phyloP scores from a whole-genome alignment of 2,113 vertebrate species.

The Clarias gariepinus region DNA sequence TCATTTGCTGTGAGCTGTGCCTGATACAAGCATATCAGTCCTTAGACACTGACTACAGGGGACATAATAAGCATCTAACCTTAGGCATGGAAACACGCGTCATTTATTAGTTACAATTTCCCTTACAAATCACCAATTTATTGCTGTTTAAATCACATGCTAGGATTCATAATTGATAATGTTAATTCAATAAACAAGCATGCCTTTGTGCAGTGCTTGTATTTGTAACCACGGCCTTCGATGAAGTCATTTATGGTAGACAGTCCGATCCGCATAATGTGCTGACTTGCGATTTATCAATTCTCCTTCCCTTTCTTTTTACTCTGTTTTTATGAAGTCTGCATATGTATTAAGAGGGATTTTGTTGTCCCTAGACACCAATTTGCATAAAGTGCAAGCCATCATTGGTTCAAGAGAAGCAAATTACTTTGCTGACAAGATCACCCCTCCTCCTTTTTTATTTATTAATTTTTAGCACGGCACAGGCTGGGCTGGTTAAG shows the following conservation, averaged over 20 bases:
- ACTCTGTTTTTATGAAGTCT: constrained; percentile 86
- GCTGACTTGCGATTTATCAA: constrained; percentile 85
- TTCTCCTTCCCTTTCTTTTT: constrained; percentile 65
- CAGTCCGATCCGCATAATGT: constrained; percentile 79
- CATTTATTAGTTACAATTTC: constrained; percentile 21
- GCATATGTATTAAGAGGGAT: constrained; percentile 98
- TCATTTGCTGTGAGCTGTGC: constrained; percentile 84
- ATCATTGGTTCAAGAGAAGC: constrained; percentile 98
- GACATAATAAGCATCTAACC: constrained; percentile 35
- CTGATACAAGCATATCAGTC: constrained; percentile 81
- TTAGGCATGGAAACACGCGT: constrained; percentile 13
- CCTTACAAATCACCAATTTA: neutral
- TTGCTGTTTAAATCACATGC: constrained; percentile 5
- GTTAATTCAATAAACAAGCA: constrained; percentile 23
- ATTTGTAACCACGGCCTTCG: constrained; percentile 30
- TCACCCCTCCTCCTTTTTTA: constrained; percentile 82
- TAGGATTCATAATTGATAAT: neutral
- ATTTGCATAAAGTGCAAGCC: constrained; percentile 99
- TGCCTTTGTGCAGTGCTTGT: constrained; percentile 5
- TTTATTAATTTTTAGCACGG: constrained; percentile 79
- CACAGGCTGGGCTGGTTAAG: constrained; percentile 91
- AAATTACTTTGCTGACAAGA: constrained; percentile 98
- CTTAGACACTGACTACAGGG: constrained; percentile 76
- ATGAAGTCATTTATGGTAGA: constrained; percentile 59
- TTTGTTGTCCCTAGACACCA: constrained; percentile 98